Conservation (phyloP, 37 sponge, comb jelly and placozoan species). For the Eunapius fragilis region DNA sequence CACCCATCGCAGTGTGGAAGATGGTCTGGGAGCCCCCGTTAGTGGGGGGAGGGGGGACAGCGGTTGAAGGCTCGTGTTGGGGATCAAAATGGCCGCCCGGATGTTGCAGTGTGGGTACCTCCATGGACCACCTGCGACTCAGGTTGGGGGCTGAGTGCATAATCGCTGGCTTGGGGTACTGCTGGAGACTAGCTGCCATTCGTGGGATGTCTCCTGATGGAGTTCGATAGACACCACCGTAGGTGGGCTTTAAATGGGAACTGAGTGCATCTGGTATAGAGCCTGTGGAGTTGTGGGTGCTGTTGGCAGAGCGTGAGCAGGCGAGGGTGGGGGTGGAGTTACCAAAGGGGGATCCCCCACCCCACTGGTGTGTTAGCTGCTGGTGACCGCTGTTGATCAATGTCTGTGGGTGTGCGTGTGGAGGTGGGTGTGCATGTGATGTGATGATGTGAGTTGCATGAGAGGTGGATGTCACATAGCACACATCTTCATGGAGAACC, state of each 20-base stretch:
- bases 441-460: no score
- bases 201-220: slow-evolving; percentile 29
- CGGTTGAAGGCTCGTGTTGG: not conserved
- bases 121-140: slow-evolving; percentile 41
- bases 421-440: no score
- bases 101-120: slow-evolving; percentile 14
- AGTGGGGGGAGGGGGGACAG: not conserved
- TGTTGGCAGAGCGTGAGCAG: slow-evolving; percentile 15
- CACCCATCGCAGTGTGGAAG: no score
- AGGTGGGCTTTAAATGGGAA: not conserved
- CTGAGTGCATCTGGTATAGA: not conserved
- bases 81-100: slow-evolving; percentile 2
- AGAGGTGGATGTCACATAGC: no score
- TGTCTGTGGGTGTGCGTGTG: no score
- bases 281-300: slow-evolving; percentile 13
- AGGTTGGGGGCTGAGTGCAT: slow-evolving; percentile 57
- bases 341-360: no score
- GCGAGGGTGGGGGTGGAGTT: not conserved
- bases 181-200: slow-evolving; percentile 32
- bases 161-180: slow-evolving; percentile 12
- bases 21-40: no score
- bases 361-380: no score
- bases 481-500: no score
- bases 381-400: no score
- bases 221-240: slow-evolving; percentile 13